These are phyloP conservation scores for Phaetusa simplex DNA, from an alignment of 2,113 vertebrate species.

Conservation along the genomic window DNA sequence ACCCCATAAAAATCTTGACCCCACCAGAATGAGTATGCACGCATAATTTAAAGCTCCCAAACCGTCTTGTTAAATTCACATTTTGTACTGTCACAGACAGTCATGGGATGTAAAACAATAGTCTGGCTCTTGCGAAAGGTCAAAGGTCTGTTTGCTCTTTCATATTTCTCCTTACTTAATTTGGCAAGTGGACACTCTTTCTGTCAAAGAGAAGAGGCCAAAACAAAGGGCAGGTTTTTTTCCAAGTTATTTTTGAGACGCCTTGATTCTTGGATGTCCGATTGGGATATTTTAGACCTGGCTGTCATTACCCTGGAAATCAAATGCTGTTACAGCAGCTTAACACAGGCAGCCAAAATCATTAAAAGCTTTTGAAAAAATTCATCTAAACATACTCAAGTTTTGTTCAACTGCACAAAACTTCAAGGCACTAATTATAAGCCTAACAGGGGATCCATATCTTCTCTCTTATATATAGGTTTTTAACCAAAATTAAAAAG, in stretches of 20 bases:
- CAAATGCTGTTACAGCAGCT: background rate
- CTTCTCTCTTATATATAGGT: background rate
- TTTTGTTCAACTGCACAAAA: background rate
- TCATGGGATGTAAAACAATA: conserved; percentile 17
- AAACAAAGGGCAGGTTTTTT: conserved; percentile 1
- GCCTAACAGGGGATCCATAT: background rate
- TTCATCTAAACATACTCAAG: background rate
- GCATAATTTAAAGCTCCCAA: background rate
- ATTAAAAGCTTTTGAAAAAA: background rate
- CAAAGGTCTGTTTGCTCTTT: conserved; percentile 16
- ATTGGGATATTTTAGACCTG: conserved; percentile 9
- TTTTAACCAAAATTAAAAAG: background rate
- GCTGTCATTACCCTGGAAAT: conserved; percentile 2
- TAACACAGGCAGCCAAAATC: background rate
- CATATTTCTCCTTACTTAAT: conserved; percentile 31
- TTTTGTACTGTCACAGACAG: conserved; percentile 8
- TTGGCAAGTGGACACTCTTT: background rate
- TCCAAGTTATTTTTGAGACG: conserved; percentile 16
- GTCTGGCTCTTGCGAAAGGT: background rate
- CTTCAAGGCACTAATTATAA: background rate
- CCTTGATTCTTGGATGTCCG: background rate
- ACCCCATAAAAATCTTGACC: background rate
- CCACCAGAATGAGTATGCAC: background rate
- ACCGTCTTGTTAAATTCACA: background rate
- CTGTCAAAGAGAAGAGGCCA: background rate